Base-by-base conservation (phyloP, 1,140 invertebrate species). In the Tigriopus japonicus region DNA sequence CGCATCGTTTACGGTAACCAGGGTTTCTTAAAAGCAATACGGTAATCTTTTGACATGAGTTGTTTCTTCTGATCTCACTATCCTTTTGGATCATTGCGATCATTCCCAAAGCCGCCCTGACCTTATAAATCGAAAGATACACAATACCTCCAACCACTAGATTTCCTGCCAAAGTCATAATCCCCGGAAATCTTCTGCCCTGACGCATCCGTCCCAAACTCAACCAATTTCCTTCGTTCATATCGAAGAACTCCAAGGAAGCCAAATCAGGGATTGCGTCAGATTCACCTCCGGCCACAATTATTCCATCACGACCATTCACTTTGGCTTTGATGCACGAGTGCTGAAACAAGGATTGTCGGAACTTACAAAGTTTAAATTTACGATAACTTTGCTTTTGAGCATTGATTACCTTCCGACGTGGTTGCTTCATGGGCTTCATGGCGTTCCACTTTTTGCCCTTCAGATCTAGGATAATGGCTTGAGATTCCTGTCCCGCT, bases 241-340 rank as follows among this genome's bases (percentile, higher is more conserved):
- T 13, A 19, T 58, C 55, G 23, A 51, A 58, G 41, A 58, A 58
- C 23, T 58, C 55, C 17, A 58, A 28, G 14, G 41, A 58, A 17
- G 14, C 13, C 55, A 58, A 6, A 41, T 28, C 55, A 5, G 55
- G 55, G 21, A 41, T 41, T 13, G 17, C 55, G 42, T 58, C 55
- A 7, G 21, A 28, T 17, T 13, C 17, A n/a, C 55, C 55, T 17
- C 55, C 55, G n/a, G 55, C 55, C 41, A 58, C 55, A 17, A 58
- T 41, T 10, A 58, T 24, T 3, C 55, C 55, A 23, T 17, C 15
- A 19, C 55, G 24, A 41, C 55, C 55, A 58, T 58, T 58, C 15
- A 58, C 40, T 41, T 23, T 41, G 28, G 42, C 41, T 40, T 43
- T 58, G 17, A 58, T 15, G 21, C 55, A 58, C 49, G 55, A 41